Evolutionary conservation across 1,140 invertebrate genomes (phyloP).

Genomic region (Pristionchus pacificus): DNA sequence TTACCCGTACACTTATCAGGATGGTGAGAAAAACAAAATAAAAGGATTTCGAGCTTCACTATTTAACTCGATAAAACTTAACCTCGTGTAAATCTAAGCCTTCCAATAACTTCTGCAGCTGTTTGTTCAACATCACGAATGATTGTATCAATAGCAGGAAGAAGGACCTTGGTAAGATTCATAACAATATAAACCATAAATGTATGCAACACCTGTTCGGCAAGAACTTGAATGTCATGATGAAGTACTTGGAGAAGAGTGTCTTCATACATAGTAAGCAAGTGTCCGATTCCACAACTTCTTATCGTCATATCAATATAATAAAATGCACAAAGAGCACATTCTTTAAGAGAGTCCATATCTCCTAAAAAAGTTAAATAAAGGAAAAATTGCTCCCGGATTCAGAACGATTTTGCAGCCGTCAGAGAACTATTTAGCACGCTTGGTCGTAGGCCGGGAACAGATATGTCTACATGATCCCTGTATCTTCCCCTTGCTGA

Average conservation of each 20-base stretch:
- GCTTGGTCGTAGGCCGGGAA: no score
- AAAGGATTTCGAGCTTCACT: no score
- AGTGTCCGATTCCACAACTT: constrained; percentile 44
- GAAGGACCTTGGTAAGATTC: constrained; percentile 38
- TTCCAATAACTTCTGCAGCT: constrained; percentile 56
- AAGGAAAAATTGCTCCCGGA: constrained; percentile 13
- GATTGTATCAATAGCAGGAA: constrained; percentile 48
- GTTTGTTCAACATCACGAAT: constrained; percentile 48
- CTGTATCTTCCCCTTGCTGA: no score
- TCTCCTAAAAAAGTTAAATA: constrained; percentile 45
- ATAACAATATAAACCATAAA: neutral
- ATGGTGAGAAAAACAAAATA: no score
- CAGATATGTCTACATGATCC: no score
- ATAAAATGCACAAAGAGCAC: constrained; percentile 51
- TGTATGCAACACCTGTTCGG: neutral
- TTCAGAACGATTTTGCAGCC: no score
- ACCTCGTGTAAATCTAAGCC: no score
- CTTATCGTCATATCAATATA: constrained; percentile 50
- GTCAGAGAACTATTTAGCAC: no score
- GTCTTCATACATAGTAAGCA: constrained; percentile 55
- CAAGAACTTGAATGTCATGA: constrained; percentile 46
- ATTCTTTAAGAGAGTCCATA: constrained; percentile 47
- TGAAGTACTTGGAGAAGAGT: constrained; percentile 51
- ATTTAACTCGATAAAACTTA: no score
- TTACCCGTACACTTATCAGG: no score